A percentile compares a stretch with the other conserved stretches of the same genome.
Conservation (phyloP, 2,888 invertebrate species). For the Buathra laborator region DNA sequence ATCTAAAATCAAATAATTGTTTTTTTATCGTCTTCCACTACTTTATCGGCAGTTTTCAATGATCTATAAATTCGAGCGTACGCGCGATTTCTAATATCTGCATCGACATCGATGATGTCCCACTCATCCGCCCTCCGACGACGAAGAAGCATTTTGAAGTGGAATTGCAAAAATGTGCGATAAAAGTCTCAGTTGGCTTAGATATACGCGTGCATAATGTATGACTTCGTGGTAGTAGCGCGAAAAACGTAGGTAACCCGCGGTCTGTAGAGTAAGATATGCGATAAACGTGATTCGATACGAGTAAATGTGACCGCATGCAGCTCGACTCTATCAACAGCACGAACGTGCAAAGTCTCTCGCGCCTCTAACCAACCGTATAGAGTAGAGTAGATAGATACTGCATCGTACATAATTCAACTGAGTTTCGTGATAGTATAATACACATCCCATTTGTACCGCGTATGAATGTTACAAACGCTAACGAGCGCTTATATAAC, state of each 20-base stretch:
- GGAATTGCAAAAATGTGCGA: constrained; percentile 37
- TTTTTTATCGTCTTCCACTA: neutral
- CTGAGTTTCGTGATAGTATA: constrained; percentile 29
- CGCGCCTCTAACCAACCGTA: constrained; percentile 9
- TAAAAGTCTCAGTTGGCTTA: constrained; percentile 43
- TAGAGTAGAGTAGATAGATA: neutral
- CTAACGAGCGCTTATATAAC: neutral
- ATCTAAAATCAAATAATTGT: neutral
- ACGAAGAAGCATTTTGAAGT: neutral
- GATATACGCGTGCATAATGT: constrained; percentile 51
- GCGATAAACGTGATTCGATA: constrained; percentile 49
- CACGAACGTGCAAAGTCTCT: constrained; percentile 38
- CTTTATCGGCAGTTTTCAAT: neutral
- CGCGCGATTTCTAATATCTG: neutral
- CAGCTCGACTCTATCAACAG: constrained; percentile 36
- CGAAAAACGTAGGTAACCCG: constrained; percentile 25
- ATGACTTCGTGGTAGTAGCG: constrained; percentile 26
- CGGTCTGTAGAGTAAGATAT: constrained; percentile 31
- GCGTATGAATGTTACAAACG: neutral
- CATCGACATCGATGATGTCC: neutral
- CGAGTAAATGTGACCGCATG: constrained; percentile 49
- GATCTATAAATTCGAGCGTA: neutral
- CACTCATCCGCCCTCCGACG: neutral
- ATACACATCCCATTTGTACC: constrained; percentile 31
- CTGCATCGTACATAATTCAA: constrained; percentile 19